A percentile compares a stretch with the other conserved stretches of the same genome.
Evolutionary conservation across 2,888 invertebrate species (phyloP).

Genomic region (Sphaeridia pumilis): DNA sequence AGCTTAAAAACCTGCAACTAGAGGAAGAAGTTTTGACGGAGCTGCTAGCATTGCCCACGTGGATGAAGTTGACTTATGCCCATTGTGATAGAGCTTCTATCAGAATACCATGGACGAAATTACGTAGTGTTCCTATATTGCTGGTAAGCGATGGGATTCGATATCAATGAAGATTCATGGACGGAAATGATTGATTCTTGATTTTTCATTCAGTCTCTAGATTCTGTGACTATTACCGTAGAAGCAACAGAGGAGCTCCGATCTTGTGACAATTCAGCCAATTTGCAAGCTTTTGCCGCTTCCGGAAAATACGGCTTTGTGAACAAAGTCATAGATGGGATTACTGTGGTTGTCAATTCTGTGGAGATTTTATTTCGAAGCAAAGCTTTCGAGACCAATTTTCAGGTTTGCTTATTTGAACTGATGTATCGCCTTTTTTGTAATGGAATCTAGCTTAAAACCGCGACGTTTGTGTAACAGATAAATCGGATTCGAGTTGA

Average conservation of each 20-base stretch:
- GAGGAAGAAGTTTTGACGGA: slow-evolving; percentile 91
- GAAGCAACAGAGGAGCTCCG: slow-evolving; percentile 84
- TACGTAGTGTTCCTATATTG: slow-evolving; percentile 89
- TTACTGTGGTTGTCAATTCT: slow-evolving; percentile 88
- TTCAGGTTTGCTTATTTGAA: slow-evolving; percentile 58
- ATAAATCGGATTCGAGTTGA: slow-evolving; percentile 85
- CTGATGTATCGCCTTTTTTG: not conserved
- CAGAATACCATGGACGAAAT: slow-evolving; percentile 92
- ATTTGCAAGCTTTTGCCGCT: slow-evolving; percentile 39
- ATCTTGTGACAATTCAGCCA: slow-evolving; percentile 24
- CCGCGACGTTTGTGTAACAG: too few species aligned
- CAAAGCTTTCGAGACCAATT: slow-evolving; percentile 86
- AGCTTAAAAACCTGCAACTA: slow-evolving; percentile 81
- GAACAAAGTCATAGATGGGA: slow-evolving; percentile 93
- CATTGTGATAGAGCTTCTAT: slow-evolving; percentile 89
- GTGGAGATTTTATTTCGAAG: slow-evolving; percentile 88
- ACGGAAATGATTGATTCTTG: too few species aligned
- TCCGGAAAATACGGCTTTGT: slow-evolving; percentile 71
- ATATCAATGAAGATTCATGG: too few species aligned
- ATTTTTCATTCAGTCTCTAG: slow-evolving; percentile 65
- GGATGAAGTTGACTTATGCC: slow-evolving; percentile 83
- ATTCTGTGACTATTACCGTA: slow-evolving; percentile 84
- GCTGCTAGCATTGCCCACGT: slow-evolving; percentile 86
- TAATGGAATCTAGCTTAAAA: too few species aligned
- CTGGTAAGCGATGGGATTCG: slow-evolving; percentile 56